Evolutionary conservation across 2,888 invertebrate genomes (phyloP).

Genomic region (Patella ulyssiponensis): DNA sequence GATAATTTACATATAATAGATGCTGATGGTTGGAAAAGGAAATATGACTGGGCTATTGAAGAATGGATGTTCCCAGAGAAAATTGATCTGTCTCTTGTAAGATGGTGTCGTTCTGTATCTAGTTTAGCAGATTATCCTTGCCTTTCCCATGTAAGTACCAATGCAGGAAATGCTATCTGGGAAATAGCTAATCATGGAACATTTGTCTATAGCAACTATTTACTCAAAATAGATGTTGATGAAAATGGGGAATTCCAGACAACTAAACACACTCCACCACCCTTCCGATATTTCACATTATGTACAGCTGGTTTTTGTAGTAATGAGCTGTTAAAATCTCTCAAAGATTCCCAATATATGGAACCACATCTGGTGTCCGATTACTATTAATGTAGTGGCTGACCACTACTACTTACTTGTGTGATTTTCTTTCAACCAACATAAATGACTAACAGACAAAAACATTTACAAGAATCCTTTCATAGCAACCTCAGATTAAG

Average conservation of each 20-base stretch:
- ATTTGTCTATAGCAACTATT: background rate
- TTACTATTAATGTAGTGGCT: no score
- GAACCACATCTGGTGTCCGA: background rate
- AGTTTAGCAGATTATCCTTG: conserved; percentile 27
- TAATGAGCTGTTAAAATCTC: background rate
- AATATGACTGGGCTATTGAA: conserved; percentile 16
- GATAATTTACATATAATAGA: conserved; percentile 27
- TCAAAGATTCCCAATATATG: background rate
- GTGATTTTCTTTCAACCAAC: no score
- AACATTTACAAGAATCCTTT: no score
- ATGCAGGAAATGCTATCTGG: conserved; percentile 23
- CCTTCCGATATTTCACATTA: conserved; percentile 22
- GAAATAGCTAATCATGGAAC: background rate
- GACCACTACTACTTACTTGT: no score
- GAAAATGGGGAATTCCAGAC: conserved; percentile 14
- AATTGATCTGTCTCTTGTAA: conserved; percentile 28
- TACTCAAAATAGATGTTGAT: conserved; percentile 11
- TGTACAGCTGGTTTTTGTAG: conserved; percentile 18
- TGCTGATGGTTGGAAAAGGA: conserved; percentile 24
- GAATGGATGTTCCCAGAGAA: conserved; percentile 20
- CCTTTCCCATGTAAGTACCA: conserved; percentile 20
- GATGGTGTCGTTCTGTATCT: conserved; percentile 28
- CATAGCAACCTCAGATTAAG: no score
- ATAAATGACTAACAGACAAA: no score
- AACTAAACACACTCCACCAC: conserved; percentile 20